Base-by-base conservation (phyloP, 92 coral and sea anemone genomes). In the Isaurus tuberculatus region DNA sequence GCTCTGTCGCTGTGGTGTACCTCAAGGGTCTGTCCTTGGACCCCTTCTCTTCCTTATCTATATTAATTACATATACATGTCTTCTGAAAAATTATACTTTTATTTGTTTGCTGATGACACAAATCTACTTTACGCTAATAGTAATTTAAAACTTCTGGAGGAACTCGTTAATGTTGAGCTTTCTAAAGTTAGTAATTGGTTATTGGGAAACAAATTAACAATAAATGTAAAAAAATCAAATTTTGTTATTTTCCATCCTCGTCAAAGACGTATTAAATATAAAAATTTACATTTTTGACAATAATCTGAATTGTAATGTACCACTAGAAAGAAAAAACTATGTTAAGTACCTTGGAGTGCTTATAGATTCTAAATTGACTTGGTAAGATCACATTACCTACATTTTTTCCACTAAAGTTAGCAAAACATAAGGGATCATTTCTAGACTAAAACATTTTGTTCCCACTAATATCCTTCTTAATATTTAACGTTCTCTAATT, bases 1-100 rank as follows among this genome's bases (percentile, higher is more conserved):
- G 70, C 70, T 64, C 36, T 64, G 70, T 64, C 70, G 70, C 70
- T 64, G 70, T 64, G 70, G 31, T 64, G 70, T 64, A 64, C 70
- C 70, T 64, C n/a, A n/a, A n/a, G n/a, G n/a, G n/a, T n/a, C n/a
- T n/a, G n/a, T n/a, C n/a, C n/a, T n/a, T n/a, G n/a, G n/a, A n/a
- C n/a, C n/a, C n/a, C n/a, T n/a, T n/a, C n/a, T n/a, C n/a, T n/a
- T n/a, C n/a, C n/a, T n/a, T 64, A 64, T 64, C 70, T 64, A 64
- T 64, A 64, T 1, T 25, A 64, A 64, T 25, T 30, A 64, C 36
- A 64, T 64, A 64, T 64, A 22, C 19, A 51, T 19, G 60, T 51
- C 60, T 51, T 51, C 60, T 51, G 60, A 51, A 11, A 51, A 51
- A 17, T 51, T 51, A 2, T 51, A 51, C 60, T 51, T 51, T 9